These are phyloP conservation scores for Nesoenas mayeri DNA, from an alignment of 2,113 vertebrate genomes.

Conservation along the genomic window DNA sequence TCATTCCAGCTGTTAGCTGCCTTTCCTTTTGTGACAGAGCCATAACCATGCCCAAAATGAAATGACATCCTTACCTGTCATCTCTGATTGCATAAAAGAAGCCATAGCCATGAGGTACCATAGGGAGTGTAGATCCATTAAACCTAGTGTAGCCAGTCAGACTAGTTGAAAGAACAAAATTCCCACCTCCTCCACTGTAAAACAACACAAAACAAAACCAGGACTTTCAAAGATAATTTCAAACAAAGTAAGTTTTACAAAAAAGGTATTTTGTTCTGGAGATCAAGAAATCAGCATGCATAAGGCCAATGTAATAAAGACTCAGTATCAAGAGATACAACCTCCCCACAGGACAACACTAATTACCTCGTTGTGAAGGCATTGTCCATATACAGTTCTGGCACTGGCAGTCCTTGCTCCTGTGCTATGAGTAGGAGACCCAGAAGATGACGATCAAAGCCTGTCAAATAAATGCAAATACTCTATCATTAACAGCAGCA, in stretches of 20 bases:
- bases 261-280: not conserved
- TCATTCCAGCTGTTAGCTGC: not conserved
- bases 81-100: constrained; percentile 94
- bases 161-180: constrained; percentile 94
- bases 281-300: not conserved
- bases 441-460: constrained; percentile 94
- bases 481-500: not conserved
- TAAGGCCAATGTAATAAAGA: not conserved
- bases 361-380: constrained; percentile 88
- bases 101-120: constrained; percentile 91
- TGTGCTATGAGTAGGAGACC: constrained; percentile 88
- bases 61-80: constrained; percentile 80
- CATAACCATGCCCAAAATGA: not conserved
- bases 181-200: constrained; percentile 92
- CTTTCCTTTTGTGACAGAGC: not conserved
- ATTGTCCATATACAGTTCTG: constrained; percentile 87
- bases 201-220: constrained; percentile 18
- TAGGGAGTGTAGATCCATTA: constrained; percentile 82
- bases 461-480: constrained; percentile 72
- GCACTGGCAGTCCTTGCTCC: constrained; percentile 84
- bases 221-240: not conserved
- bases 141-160: constrained; percentile 88
- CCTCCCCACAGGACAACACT: not conserved
- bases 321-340: not conserved
- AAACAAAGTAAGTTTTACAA: not conserved